phyloP scores from a whole-genome alignment of 2,888 invertebrate genomes.

The Abscondita cerata region DNA sequence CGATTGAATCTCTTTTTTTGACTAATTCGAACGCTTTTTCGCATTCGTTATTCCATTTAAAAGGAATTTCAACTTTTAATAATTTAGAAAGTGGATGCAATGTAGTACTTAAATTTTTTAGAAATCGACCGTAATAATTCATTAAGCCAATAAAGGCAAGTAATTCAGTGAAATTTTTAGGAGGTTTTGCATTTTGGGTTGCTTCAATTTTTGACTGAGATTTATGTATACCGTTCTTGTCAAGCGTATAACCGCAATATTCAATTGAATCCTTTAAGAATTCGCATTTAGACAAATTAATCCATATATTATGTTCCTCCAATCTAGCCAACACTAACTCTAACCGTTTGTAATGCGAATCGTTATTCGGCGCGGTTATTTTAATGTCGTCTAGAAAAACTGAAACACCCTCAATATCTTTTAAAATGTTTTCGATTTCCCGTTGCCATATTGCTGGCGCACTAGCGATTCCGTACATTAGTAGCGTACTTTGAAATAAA shows the following conservation, averaged over 20 bases:
- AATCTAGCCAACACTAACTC: too few relatives aligned
- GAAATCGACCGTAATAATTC: conserved; percentile 8
- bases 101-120: conserved; percentile 2
- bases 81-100: background rate
- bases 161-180: background rate
- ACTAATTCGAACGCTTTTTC: background rate
- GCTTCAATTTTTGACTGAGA: background rate
- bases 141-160: background rate
- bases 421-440: conserved; percentile 5
- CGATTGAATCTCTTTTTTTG: background rate
- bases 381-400: background rate
- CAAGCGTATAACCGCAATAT: background rate
- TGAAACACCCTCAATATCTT: background rate
- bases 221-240: background rate
- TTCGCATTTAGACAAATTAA: background rate
- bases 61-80: background rate
- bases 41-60: background rate
- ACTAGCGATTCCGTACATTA: background rate
- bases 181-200: background rate
- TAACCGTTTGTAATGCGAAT: too few relatives aligned
- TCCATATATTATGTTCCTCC: too few relatives aligned
- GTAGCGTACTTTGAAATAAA: conserved; percentile 3
- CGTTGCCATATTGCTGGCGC: conserved; percentile 4
- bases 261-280: background rate
- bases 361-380: too few relatives aligned